phyloP scores from a whole-genome alignment of 1,140 invertebrate genomes.

The Augochlora pura region DNA sequence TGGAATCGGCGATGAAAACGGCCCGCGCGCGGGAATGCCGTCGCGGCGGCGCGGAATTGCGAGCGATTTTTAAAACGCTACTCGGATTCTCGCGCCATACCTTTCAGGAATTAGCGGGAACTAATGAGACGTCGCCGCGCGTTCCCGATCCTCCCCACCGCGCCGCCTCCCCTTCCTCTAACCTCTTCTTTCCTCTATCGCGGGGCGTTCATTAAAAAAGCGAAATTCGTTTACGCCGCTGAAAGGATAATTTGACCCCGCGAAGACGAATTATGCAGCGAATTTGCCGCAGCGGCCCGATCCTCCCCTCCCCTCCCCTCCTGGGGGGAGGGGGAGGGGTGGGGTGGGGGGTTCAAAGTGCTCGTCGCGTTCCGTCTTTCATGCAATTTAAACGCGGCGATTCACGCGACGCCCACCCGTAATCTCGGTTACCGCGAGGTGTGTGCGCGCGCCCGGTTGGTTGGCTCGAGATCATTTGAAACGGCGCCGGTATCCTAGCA shows the following conservation, averaged over 20 bases:
- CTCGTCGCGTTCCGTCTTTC: background rate
- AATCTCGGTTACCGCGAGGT: background rate
- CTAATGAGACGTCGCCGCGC: constrained; percentile 15
- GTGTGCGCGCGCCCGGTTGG: background rate
- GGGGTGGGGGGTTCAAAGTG: too few relatives aligned
- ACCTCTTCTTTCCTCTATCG: background rate
- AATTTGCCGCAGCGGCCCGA: background rate
- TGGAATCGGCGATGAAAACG: background rate
- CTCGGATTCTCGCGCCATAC: background rate
- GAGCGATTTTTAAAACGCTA: background rate
- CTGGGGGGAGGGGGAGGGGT: too few relatives aligned
- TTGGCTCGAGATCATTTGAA: background rate
- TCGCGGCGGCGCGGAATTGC: background rate
- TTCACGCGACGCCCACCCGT: background rate
- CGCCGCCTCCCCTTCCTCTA: too few relatives aligned
- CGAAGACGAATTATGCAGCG: background rate
- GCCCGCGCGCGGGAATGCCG: background rate
- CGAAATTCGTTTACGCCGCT: background rate
- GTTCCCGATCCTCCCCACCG: too few relatives aligned
- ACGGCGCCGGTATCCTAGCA: background rate
- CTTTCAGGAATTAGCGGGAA: constrained; percentile 32
- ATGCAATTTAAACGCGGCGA: background rate
- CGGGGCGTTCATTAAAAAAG: background rate
- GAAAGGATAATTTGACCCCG: background rate
- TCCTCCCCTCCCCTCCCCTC: too few relatives aligned